A percentile compares a stretch with the other conserved stretches of the same genome.
These are phyloP conservation scores for Diceros bicornis DNA, from an alignment of 2,797 vertebrate genomes.

Conservation along the genomic window DNA sequence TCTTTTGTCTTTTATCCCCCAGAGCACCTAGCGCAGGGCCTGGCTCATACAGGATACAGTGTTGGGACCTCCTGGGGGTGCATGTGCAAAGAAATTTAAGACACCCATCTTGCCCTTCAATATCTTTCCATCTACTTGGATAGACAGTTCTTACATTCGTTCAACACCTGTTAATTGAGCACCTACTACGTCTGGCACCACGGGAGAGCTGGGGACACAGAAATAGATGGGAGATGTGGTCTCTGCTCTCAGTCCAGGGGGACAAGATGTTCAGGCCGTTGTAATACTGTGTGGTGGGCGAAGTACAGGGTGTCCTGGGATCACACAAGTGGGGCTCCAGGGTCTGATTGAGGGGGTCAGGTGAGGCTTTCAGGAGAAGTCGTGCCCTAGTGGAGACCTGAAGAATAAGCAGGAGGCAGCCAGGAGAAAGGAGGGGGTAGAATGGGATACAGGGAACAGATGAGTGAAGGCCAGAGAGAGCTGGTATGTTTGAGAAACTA, in stretches of 20 bases:
- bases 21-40: neutral
- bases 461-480: neutral
- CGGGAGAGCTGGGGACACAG: neutral
- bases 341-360: neutral
- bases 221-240: accelerated
- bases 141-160: neutral
- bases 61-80: neutral
- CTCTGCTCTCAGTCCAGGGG: neutral
- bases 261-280: too few species aligned
- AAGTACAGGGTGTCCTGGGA: neutral
- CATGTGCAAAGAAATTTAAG: neutral
- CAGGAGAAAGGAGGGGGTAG: neutral
- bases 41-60: neutral
- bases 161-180: neutral
- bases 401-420: neutral
- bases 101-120: neutral
- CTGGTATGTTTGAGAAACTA: neutral
- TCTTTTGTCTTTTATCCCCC: neutral
- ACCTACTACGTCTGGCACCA: neutral
- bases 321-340: neutral
- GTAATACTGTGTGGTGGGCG: too few species aligned
- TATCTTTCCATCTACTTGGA: neutral
- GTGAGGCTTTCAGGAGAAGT: neutral
- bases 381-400: neutral
- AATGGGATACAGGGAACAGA: neutral